A percentile compares a stretch with the other conserved stretches of the same genome.
Conservation (phyloP, 2,797 vertebrate genomes). For the Xyrichtys novacula region DNA sequence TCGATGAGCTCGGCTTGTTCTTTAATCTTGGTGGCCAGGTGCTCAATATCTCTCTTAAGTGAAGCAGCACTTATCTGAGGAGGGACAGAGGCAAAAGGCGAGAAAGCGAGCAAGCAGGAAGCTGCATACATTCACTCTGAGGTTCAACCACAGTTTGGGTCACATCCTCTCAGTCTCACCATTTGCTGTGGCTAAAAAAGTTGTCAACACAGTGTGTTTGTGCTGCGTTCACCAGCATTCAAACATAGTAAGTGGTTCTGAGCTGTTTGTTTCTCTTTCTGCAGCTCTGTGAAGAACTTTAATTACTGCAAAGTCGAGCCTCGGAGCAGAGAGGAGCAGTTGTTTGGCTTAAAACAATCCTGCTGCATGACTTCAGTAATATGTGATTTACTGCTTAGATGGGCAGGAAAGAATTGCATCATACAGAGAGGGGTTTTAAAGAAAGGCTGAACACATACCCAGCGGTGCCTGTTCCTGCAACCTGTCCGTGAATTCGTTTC, state of each 20-base stretch:
- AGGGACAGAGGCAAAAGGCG: slow-evolving; percentile 33
- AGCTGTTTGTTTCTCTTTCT: background rate
- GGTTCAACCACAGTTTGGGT: slow-evolving; percentile 67
- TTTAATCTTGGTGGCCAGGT: background rate
- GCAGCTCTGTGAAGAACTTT: slow-evolving; percentile 13
- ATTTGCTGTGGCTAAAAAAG: slow-evolving; percentile 6
- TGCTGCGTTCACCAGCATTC: background rate
- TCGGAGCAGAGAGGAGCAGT: background rate
- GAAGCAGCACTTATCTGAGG: slow-evolving; percentile 1
- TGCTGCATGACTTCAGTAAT: slow-evolving; percentile 20
- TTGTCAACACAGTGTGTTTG: background rate
- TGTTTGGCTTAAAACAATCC: slow-evolving; percentile 8
- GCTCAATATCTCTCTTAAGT: background rate
- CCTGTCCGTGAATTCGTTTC: slow-evolving; percentile 19
- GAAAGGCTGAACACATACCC: slow-evolving; percentile 5
- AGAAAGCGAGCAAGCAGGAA: slow-evolving; percentile 78
- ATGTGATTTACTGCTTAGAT: slow-evolving; percentile 26
- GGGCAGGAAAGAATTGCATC: slow-evolving; percentile 6
- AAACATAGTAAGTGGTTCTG: slow-evolving; percentile 1
- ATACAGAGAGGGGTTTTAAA: slow-evolving; percentile 7
- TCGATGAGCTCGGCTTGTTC: background rate
- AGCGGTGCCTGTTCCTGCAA: slow-evolving; percentile 4
- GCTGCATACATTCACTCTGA: slow-evolving; percentile 44
- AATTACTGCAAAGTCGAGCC: slow-evolving; percentile 24
- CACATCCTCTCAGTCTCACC: slow-evolving; percentile 67